Percentiles rank a stretch among this genome's conserved stretches.
Evolutionary conservation across 2,113 vertebrate species (phyloP).

Genomic region (Rhinopomastus cyanomelas): DNA sequence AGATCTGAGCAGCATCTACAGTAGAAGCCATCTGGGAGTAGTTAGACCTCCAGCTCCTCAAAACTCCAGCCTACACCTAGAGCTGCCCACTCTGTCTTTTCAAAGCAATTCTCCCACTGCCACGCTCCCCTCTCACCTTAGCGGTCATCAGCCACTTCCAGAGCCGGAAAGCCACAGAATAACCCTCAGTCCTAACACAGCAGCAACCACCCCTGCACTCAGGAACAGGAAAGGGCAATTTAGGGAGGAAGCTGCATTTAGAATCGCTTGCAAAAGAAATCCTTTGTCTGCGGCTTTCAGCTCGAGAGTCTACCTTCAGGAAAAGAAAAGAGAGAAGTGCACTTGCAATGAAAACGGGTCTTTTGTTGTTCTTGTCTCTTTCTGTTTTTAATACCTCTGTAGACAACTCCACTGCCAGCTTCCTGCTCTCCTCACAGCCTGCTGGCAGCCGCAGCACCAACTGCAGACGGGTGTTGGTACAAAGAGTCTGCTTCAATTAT

Average conservation of each 20-base stretch:
- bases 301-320: background rate
- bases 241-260: background rate
- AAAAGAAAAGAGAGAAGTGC: background rate
- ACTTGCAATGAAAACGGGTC: background rate
- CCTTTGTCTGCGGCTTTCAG: background rate
- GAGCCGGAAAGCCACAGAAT: background rate
- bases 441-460: background rate
- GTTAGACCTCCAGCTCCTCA: background rate
- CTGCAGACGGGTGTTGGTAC: background rate
- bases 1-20: background rate
- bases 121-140: background rate
- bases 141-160: background rate
- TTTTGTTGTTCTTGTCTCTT: background rate
- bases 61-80: background rate
- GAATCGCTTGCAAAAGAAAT: background rate
- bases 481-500: background rate
- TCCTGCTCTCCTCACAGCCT: background rate
- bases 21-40: background rate
- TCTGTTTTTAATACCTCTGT: background rate
- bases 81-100: background rate
- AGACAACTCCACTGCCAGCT: background rate
- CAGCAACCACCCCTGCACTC: background rate
- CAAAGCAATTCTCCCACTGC: background rate
- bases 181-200: background rate
- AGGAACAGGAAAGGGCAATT: background rate